Evolutionary conservation across 2,113 vertebrate species (phyloP).

Genomic region (Lonchura striata): DNA sequence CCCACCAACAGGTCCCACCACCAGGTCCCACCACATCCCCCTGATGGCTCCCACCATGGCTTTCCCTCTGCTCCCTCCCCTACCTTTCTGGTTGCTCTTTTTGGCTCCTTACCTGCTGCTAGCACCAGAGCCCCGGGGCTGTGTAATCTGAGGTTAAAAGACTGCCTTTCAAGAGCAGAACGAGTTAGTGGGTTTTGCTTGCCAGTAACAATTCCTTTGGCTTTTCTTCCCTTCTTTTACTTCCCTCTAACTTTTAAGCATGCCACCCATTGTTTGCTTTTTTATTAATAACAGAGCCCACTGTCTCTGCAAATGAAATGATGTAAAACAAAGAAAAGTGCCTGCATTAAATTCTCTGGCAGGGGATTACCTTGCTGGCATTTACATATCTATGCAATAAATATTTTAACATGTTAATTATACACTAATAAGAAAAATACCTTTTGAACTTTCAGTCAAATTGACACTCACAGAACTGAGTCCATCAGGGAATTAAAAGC

Average conservation of each 20-base stretch:
- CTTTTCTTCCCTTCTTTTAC: constrained; percentile 11
- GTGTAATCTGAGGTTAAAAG: constrained; percentile 9
- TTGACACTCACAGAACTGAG: constrained; percentile 59
- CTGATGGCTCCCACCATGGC: too few species aligned
- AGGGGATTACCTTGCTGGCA: constrained; percentile 69
- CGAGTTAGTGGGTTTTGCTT: not conserved
- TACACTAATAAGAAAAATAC: constrained; percentile 77
- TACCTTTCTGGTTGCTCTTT: not conserved
- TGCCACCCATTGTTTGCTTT: constrained; percentile 57
- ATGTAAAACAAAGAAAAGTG: constrained; percentile 63
- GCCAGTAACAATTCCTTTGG: constrained; percentile 18
- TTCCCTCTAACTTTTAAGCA: constrained; percentile 29
- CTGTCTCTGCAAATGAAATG: constrained; percentile 50
- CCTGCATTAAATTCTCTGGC: constrained; percentile 47
- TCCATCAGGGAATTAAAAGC: constrained; percentile 69
- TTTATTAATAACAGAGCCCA: constrained; percentile 53
- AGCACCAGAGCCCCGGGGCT: not conserved
- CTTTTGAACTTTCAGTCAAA: constrained; percentile 76
- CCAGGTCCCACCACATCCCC: too few species aligned
- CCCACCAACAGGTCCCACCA: too few species aligned
- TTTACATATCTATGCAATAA: constrained; percentile 75
- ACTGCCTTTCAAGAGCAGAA: not conserved
- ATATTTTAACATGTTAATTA: constrained; percentile 80
- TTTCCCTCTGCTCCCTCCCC: not conserved
- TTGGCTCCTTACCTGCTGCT: not conserved